These are phyloP conservation scores for Operophtera brumata DNA, from an alignment of 2,888 invertebrate species.

Conservation along the genomic window DNA sequence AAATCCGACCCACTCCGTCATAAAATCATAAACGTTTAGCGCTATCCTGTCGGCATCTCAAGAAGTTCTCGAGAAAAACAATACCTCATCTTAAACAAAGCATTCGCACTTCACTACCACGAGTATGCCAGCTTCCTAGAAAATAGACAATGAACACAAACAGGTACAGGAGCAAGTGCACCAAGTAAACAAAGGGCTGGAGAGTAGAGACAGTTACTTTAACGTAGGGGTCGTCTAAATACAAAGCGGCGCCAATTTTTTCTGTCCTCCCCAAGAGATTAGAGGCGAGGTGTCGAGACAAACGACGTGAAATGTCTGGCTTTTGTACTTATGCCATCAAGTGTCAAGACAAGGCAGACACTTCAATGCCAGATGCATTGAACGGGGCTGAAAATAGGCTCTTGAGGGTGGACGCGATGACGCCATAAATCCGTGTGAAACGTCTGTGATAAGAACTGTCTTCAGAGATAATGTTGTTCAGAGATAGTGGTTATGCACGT, in stretches of 20 bases:
- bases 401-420: conserved; percentile 27
- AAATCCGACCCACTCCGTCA: conserved; percentile 8
- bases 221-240: conserved; percentile 50
- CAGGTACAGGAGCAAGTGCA: conserved; percentile 67
- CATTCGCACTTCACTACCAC: conserved; percentile 44
- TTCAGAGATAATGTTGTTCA: background rate
- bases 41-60: conserved; percentile 38
- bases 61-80: conserved; percentile 45
- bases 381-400: conserved; percentile 26
- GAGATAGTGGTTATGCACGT: background rate
- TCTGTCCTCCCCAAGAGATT: conserved; percentile 48
- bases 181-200: conserved; percentile 54
- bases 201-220: conserved; percentile 57
- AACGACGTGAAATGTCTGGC: conserved; percentile 74
- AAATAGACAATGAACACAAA: conserved; percentile 51
- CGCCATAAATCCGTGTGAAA: conserved; percentile 27
- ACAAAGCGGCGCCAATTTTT: conserved; percentile 71
- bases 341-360: conserved; percentile 41
- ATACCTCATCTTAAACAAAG: conserved; percentile 45
- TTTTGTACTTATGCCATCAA: conserved; percentile 64
- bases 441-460: conserved; percentile 9
- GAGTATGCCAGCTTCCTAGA: conserved; percentile 61
- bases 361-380: conserved; percentile 39
- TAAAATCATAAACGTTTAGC: conserved; percentile 37
- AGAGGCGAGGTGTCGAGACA: conserved; percentile 68